Conservation (phyloP, 2,797 vertebrate species). For the Phaenicophaeus curvirostris region DNA sequence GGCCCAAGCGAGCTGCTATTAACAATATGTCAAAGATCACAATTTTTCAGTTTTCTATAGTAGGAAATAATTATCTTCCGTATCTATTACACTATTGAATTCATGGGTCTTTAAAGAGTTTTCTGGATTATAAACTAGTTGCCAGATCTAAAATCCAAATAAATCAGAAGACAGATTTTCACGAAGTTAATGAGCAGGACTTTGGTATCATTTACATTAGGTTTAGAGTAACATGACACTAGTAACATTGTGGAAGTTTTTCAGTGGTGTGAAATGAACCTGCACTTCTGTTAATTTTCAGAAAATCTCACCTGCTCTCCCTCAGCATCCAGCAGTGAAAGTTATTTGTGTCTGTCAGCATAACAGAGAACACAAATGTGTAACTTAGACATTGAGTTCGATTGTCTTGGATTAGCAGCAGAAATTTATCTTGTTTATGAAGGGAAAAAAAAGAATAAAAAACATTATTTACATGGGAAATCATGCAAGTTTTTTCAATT, state of each 20-base stretch:
- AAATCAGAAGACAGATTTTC: not conserved
- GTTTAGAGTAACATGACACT: not conserved
- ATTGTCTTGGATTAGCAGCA: not conserved
- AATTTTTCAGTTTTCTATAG: not conserved
- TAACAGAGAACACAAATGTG: not conserved
- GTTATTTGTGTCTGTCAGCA: not conserved
- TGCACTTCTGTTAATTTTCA: not conserved
- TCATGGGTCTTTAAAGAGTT: not conserved
- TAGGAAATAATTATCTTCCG: not conserved
- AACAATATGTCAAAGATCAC: not conserved
- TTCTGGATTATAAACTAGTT: not conserved
- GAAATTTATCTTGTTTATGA: not conserved
- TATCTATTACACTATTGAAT: not conserved
- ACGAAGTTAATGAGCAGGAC: not conserved
- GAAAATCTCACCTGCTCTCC: not conserved
- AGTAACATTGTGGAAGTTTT: not conserved
- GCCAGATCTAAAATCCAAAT: not conserved
- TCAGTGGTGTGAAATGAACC: not conserved
- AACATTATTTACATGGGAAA: not conserved
- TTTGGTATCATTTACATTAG: not conserved
- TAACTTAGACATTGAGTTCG: not conserved
- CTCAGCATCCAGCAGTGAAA: not conserved
- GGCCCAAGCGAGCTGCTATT: not conserved
- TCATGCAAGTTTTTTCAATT: not conserved
- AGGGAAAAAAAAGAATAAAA: not conserved